Percentiles rank a stretch among this genome's conserved stretches.
These are phyloP conservation scores for Chiloscyllium plagiosum DNA, from an alignment of 2,113 vertebrate species.

Conservation along the genomic window DNA sequence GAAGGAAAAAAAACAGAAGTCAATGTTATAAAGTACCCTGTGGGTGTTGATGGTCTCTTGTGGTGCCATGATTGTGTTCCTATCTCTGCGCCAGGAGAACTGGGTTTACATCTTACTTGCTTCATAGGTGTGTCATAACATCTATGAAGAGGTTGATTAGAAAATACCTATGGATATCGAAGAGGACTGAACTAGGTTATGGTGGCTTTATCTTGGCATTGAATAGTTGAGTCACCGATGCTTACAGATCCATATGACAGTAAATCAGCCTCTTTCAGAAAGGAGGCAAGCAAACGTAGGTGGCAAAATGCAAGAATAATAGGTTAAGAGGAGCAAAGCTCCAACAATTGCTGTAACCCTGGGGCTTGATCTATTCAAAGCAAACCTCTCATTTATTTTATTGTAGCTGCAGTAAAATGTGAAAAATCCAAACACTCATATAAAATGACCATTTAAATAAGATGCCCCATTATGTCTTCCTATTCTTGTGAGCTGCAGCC, in stretches of 20 bases:
- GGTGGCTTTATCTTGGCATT: background rate
- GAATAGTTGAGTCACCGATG: background rate
- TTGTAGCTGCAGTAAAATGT: background rate
- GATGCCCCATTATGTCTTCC: background rate
- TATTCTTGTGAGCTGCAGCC: background rate
- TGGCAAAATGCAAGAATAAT: background rate
- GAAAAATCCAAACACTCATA: background rate
- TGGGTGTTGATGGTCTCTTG: no score
- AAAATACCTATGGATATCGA: background rate
- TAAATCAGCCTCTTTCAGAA: background rate
- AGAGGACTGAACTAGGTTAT: background rate
- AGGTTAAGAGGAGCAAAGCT: background rate
- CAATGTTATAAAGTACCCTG: no score
- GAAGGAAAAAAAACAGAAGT: no score
- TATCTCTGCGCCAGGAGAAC: no score
- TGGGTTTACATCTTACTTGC: no score
- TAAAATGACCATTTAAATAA: background rate
- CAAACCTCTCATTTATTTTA: background rate
- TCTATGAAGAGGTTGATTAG: no score
- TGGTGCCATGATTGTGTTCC: no score
- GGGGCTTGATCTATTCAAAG: background rate
- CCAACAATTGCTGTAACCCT: background rate
- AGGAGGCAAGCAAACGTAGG: background rate
- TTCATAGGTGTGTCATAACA: no score
- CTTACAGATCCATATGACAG: background rate